Percentiles rank a stretch among this genome's conserved stretches.
These are phyloP conservation scores for Vespertilio murinus DNA, from an alignment of 2,797 vertebrate genomes.

Conservation along the genomic window DNA sequence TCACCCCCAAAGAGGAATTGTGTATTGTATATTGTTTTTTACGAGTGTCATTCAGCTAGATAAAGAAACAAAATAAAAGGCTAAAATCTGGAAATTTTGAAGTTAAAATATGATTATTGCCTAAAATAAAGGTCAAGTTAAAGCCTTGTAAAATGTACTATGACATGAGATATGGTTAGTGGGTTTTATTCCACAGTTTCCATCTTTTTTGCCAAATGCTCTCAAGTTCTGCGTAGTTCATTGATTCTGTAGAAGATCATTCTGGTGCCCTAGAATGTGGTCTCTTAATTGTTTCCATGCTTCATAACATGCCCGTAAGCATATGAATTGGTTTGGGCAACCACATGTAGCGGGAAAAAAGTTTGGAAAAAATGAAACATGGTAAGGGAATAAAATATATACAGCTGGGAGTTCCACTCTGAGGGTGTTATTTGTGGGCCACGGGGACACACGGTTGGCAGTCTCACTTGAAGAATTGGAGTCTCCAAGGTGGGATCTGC, in stretches of 20 bases:
- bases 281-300: slow-evolving; percentile 78
- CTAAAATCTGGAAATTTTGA: slow-evolving; percentile 20
- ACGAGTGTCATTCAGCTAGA: slow-evolving; percentile 43
- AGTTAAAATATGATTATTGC: not conserved
- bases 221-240: slow-evolving; percentile 69
- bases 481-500: not conserved
- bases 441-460: not conserved
- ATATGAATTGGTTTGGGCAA: slow-evolving; percentile 62
- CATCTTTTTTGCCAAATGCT: slow-evolving; percentile 51
- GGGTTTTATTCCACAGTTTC: slow-evolving; percentile 64
- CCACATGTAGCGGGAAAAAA: slow-evolving; percentile 40
- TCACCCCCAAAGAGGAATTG: not conserved
- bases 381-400: slow-evolving; percentile 16
- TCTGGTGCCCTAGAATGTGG: slow-evolving; percentile 50
- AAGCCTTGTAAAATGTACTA: slow-evolving; percentile 33
- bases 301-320: slow-evolving; percentile 73
- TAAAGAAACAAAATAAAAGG: slow-evolving; percentile 35
- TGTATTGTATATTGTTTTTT: slow-evolving; percentile 53
- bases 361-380: slow-evolving; percentile 55
- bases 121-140: slow-evolving; percentile 40
- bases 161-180: slow-evolving; percentile 37
- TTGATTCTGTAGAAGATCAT: slow-evolving; percentile 51
- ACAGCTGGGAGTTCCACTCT: slow-evolving; percentile 62
- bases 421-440: slow-evolving; percentile 59
- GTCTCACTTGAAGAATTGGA: not conserved